Evolutionary conservation across 2,888 invertebrate genomes (phyloP), one percentile per base, ranked within the genome.

Genomic region (Notodonta ziczac): DNA sequence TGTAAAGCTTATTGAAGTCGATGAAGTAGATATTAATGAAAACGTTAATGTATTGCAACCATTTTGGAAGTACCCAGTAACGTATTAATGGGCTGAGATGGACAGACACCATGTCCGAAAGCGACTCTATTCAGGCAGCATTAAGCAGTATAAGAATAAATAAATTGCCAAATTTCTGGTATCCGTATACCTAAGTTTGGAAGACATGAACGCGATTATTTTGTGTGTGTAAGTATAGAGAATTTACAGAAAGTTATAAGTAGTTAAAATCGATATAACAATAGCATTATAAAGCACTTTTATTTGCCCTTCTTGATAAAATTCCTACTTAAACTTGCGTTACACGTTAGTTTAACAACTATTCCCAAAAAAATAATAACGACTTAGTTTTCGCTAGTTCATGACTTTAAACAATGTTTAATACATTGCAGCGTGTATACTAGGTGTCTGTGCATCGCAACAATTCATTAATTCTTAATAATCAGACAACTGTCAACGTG

Each of bases 51-150:
- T 24, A 83, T 84, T 83, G 84, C 81, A 82, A 81, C 68, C 67
- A 74, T 69, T 80, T 78, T 87, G 87, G 87, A 88, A 88, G 88
- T 87, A 82, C 74, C 80, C 73, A 78, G 81, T 84, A 77, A 76
- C 72, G 74, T 73, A 69, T 70, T 75, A 77, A 63, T 64, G 54
- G 63, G 53, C 72, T 72, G 78, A 76, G 72, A 55, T 16, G 55
- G 5, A 16, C 55, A 55, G 55, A 55, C 55, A 39, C 16, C 40
- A 6, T 13, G 13, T 5, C 5, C n/a, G 0, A 46, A 46, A 46
- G 42, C n/a, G 46, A n/a, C 46, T 46, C 42, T 42, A 42, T 35
- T 35, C 4, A 7, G 5, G 35, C 35, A 5, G 6, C 35, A 6
- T 6, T 35, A 6, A 35, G 35, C 35, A 7, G 10, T 42, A 42